Percentiles rank a stretch among this genome's conserved stretches.
phyloP scores from a whole-genome alignment of 2,113 vertebrate genomes.

The Camarhynchus parvulus region DNA sequence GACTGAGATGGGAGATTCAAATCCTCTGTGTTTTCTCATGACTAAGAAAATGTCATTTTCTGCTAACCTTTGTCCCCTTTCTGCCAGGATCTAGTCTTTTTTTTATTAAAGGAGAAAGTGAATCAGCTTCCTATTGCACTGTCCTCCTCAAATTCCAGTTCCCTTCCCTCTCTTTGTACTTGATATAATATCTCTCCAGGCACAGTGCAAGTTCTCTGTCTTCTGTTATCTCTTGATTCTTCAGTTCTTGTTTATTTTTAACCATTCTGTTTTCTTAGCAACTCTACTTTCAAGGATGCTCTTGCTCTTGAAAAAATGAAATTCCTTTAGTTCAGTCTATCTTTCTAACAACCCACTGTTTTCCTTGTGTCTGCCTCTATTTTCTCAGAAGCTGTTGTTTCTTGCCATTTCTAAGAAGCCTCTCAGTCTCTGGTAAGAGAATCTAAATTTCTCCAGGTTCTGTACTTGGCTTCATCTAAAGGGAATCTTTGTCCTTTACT shows the following conservation, averaged over 20 bases:
- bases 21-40: not conserved
- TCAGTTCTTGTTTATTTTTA: not conserved
- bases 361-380: not conserved
- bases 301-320: not conserved
- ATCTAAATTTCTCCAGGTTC: not conserved
- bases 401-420: not conserved
- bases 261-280: not conserved
- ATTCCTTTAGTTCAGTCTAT: not conserved
- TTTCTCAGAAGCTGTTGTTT: not conserved
- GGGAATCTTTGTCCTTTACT: not conserved
- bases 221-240: not conserved
- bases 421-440: not conserved
- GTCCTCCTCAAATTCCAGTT: not conserved
- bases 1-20: slow-evolving; percentile 1
- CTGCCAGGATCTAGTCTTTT: not conserved
- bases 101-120: not conserved
- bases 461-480: not conserved
- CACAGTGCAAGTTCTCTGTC: not conserved
- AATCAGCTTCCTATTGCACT: not conserved
- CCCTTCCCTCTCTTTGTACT: not conserved
- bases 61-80: not conserved
- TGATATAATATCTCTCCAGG: not conserved
- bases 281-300: not conserved
- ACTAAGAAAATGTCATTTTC: not conserved
- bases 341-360: not conserved